Conservation (phyloP, 2,113 vertebrate genomes). For the Sterrhoptilus dennistouni region DNA sequence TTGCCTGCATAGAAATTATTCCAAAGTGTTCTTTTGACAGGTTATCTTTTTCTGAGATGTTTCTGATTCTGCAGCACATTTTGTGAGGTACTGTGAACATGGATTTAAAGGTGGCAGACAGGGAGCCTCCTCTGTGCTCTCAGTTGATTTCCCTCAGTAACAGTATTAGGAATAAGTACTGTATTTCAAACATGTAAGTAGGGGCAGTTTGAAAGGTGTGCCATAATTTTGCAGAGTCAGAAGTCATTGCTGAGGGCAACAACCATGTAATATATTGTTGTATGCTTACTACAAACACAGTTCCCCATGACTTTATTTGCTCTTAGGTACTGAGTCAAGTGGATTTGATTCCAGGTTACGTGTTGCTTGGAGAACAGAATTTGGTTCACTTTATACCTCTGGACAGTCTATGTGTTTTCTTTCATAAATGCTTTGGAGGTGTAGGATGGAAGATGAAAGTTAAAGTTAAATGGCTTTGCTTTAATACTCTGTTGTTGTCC, state of each 20-base stretch:
- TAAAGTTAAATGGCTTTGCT: neutral
- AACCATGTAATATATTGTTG: neutral
- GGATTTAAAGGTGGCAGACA: neutral
- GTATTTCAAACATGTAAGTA: neutral
- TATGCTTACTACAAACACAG: neutral
- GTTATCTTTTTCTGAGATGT: neutral
- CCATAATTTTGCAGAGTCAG: neutral
- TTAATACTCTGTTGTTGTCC: neutral
- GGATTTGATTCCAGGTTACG: neutral
- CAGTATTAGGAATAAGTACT: neutral
- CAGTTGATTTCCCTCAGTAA: neutral
- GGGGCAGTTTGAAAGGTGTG: neutral
- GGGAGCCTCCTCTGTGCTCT: neutral
- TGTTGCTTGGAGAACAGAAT: neutral
- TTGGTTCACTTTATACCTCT: neutral
- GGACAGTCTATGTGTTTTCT: neutral
- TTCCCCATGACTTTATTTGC: neutral
- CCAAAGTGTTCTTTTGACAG: neutral
- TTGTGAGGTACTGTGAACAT: neutral
- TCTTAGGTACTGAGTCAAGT: neutral
- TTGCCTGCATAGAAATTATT: neutral
- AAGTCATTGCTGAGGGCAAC: neutral
- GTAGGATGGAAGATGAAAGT: neutral
- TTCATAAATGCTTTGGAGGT: neutral
- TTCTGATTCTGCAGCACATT: neutral